Evolutionary conservation across 2,888 invertebrate genomes (phyloP).

Genomic region (Callinectes sapidus): DNA sequence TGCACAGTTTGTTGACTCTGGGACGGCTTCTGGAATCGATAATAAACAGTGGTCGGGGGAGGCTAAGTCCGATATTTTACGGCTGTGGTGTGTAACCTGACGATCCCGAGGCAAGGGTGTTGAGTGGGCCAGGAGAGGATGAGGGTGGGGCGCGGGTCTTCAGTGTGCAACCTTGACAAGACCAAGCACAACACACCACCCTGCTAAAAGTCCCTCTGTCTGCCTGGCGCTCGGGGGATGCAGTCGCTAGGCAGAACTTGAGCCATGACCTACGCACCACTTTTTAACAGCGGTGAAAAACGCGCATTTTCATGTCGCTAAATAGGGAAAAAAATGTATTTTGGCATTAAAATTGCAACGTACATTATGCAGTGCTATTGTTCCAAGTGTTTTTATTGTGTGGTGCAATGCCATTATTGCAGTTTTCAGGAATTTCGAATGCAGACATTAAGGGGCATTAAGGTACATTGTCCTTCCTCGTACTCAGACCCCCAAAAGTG

Average conservation of each 20-base stretch:
- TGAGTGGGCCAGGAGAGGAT: conserved; percentile 1
- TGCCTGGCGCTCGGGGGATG: not conserved
- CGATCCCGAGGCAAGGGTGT: not conserved
- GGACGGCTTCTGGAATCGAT: conserved; percentile 28
- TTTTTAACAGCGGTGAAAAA: not conserved
- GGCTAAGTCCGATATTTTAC: conserved; percentile 10
- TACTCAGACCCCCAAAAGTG: not conserved
- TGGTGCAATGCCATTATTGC: not conserved
- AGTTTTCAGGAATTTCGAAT: not conserved
- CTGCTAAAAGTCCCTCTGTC: conserved; percentile 8
- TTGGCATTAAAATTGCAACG: not conserved
- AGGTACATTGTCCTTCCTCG: not conserved
- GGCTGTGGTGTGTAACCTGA: conserved; percentile 28
- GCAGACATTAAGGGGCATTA: not conserved
- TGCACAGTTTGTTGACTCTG: conserved; percentile 36
- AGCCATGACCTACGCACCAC: not conserved
- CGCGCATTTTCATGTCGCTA: not conserved
- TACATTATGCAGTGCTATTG: not conserved
- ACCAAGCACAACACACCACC: not conserved
- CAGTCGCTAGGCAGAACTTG: not conserved
- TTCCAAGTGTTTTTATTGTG: not conserved
- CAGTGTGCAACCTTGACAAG: not conserved
- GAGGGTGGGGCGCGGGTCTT: not conserved
- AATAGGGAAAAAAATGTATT: not conserved
- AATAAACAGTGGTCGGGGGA: conserved; percentile 28